A percentile compares a stretch with the other conserved stretches of the same genome.
phyloP scores from a whole-genome alignment of 1,140 invertebrate species.

The Eubasilissa regina region DNA sequence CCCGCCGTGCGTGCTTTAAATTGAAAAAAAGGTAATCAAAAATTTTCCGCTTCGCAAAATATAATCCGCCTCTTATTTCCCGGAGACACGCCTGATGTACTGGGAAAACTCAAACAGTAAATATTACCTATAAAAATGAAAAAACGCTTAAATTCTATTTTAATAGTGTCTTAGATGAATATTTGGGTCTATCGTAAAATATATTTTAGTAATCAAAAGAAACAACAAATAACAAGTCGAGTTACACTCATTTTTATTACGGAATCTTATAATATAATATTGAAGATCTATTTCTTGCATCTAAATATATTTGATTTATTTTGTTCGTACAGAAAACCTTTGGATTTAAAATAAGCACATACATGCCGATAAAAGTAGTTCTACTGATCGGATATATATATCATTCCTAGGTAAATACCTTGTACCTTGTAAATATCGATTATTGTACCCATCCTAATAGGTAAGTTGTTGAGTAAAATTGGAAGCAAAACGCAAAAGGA shows the following conservation, averaged over 20 bases:
- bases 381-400: no score
- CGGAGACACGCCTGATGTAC: background rate
- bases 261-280: background rate
- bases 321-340: no score
- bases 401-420: no score
- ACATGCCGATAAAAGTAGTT: no score
- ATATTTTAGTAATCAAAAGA: slow-evolving; percentile 1
- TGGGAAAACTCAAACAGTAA: background rate
- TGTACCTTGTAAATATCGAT: no score
- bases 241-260: background rate
- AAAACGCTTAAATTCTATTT: background rate
- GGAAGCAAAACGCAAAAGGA: no score
- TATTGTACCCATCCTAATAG: no score
- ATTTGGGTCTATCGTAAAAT: slow-evolving; percentile 27
- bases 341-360: no score
- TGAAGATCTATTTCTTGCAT: no score
- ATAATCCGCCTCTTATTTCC: slow-evolving; percentile 1
- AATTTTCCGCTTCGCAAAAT: background rate
- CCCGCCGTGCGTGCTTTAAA: background rate
- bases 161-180: slow-evolving; percentile 28
- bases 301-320: no score
- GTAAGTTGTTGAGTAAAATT: no score
- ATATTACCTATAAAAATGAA: slow-evolving; percentile 14
- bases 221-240: background rate
- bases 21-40: background rate